Base-by-base conservation (phyloP, 2,113 vertebrate species). In the Peromyscus polionotus region DNA sequence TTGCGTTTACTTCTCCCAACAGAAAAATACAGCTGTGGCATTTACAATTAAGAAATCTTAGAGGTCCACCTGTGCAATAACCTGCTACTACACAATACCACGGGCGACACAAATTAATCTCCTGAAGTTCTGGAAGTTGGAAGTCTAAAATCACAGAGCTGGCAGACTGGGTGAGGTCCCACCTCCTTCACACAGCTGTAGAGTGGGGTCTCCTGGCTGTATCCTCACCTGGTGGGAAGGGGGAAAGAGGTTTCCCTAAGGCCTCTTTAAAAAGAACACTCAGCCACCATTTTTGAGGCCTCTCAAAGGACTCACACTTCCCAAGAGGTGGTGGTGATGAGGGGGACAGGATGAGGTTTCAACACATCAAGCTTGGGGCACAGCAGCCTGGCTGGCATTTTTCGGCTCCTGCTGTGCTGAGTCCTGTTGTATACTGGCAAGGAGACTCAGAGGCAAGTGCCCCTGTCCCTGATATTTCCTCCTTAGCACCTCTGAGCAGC, bases 401-500 rank as follows among this genome's bases (percentile, higher is more conserved):
- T 10, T 45, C 22, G 67, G 36, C 5, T 57, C 39, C 65, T 88
- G 88, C 48, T 80, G 63, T 20, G n/a, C 2, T 24, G 33, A 61
- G n/a, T 57, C 7, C 42, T 5, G 0, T 4, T 0, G 9, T 19
- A 3, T 16, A 31, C 11, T 59, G 51, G 42, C 24, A 42, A 76
- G 54, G 54, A 45, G 28, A 73, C 17, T 1, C 0, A 9, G 2
- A 24, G n/a, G 10, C 24, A 61, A 31, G 7, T 19, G 39, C 28
- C 72, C 6, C 1, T n/a, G 31, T 22, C 39, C 19, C 36, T 10
- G 17, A 4, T 17, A 26, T 31, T 14, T 36, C 1, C 10, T 28
- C 1, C 57, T 28, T n/a, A 36, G 57, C 1, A 9, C 8, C 9
- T 4, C 7, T 6, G 3, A 11, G 42, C 16, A 73, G 39, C 8